Evolutionary conservation across 1,140 invertebrate species (phyloP).

Genomic region (Tetramorium parvispinum): DNA sequence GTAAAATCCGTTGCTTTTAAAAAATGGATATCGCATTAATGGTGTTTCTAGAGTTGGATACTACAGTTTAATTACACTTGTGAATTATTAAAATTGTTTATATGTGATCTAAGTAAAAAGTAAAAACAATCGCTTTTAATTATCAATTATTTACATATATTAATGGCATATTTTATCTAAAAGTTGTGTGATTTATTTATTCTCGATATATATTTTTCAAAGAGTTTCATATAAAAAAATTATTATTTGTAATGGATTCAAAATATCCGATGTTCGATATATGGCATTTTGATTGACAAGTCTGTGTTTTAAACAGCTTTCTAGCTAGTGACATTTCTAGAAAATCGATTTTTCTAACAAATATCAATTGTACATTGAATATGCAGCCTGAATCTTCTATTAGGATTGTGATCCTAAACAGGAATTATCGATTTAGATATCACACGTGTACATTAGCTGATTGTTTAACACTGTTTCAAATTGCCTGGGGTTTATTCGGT

Average conservation of each 20-base stretch:
- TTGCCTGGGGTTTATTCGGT: background rate
- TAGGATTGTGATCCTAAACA: background rate
- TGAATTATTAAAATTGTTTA: background rate
- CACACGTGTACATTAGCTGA: background rate
- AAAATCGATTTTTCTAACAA: background rate
- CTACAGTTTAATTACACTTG: constrained; percentile 3
- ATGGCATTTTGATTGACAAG: background rate
- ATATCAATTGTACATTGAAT: background rate
- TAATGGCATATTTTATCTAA: background rate
- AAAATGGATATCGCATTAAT: background rate
- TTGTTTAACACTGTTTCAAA: background rate
- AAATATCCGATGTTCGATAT: background rate
- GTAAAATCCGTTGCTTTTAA: constrained; percentile 1
- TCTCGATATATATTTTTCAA: background rate
- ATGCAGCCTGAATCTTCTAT: background rate
- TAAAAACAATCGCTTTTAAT: background rate
- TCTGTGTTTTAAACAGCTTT: background rate
- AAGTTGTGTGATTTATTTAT: background rate
- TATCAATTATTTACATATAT: constrained; percentile 1
- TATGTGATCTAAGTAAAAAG: background rate
- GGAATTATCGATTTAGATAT: constrained; percentile 2
- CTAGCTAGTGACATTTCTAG: background rate
- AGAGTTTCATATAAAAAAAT: background rate
- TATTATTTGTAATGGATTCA: background rate
- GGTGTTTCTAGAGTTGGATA: background rate